Base-by-base conservation (phyloP, 2,113 vertebrate species). In the Oryzias curvinotus region DNA sequence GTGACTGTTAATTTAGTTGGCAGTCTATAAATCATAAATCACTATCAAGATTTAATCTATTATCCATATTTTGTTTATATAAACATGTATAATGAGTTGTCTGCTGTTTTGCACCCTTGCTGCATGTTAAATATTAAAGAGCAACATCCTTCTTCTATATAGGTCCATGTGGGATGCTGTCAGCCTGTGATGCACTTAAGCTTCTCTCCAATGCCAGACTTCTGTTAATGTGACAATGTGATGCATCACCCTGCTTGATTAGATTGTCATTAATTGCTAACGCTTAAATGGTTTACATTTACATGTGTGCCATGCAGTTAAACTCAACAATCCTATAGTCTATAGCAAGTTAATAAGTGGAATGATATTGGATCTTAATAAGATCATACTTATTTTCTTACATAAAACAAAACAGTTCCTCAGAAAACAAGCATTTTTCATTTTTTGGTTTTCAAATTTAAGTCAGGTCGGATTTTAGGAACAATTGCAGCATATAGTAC, bases 151-250 rank as follows among this genome's bases (percentile, higher is more conserved):
- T 18, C 50, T 62, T 49, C 53, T 51, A 28, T 16, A 47, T 52
- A 51, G 47, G n/a, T 44, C 18, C 36, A 45, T 65, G 56, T 65
- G 48, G 36, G 36, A 36, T 36, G 36, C 36, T 36, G 36, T 36
- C 36, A 36, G 36, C 36, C 36, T 36, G 36, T 61, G 75, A 73
- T 77, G 71, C 73, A 73, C 56, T 83, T 83, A 68, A 69, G 1
- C 57, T 48, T 8, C 36, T 36, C 12, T 36, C 36, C 36, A 36
- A 8, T 52, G 68, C 50, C 30, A 25, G 54, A 30, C 57, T 76
- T 81, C 57, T 53, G 36, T 23, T 64, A 50, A 84, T 68, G 75
- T 68, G 64, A 80, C 49, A 81, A 62, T 72, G n/a, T 51, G 62
- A 36, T 36, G 36, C 36, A 36, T 57, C 53, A 57, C 41, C 15